A percentile compares a stretch with the other conserved stretches of the same genome.
These are phyloP conservation scores for Corythornis vintsioides DNA, from an alignment of 2,113 vertebrate species.

Conservation along the genomic window DNA sequence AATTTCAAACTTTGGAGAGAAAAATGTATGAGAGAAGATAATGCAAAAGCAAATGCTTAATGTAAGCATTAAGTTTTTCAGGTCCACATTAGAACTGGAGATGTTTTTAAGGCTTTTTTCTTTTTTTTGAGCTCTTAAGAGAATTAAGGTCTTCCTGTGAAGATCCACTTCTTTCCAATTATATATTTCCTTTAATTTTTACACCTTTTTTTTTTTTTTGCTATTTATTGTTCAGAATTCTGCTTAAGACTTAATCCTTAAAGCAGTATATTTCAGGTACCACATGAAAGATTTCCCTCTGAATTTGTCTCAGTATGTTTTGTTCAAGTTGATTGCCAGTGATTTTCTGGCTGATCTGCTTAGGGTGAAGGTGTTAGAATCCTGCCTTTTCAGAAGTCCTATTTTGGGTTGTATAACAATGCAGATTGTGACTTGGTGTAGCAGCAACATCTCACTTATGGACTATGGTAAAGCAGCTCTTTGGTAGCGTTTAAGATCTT, in stretches of 20 bases:
- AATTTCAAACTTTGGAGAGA: neutral
- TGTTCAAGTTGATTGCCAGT: neutral
- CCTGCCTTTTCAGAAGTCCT: neutral
- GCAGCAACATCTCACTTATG: neutral
- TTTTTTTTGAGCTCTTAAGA: neutral
- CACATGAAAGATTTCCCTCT: neutral
- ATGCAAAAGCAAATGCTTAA: neutral
- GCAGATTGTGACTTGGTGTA: neutral
- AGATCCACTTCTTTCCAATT: no score
- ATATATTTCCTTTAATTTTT: no score
- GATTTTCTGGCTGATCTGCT: constrained; percentile 16
- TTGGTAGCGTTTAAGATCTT: neutral
- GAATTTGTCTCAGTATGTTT: neutral
- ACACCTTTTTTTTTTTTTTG: no score
- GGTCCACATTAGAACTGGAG: neutral
- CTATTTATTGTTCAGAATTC: no score
- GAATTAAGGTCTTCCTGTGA: neutral
- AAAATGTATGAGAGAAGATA: neutral
- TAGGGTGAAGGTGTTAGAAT: neutral
- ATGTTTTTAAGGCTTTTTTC: neutral
- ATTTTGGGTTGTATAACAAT: neutral
- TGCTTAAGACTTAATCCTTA: no score
- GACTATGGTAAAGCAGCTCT: neutral
- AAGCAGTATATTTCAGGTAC: neutral
- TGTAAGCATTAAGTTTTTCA: neutral